Conservation (phyloP, 2,888 invertebrate genomes). For the Shargacucullia verbasci region DNA sequence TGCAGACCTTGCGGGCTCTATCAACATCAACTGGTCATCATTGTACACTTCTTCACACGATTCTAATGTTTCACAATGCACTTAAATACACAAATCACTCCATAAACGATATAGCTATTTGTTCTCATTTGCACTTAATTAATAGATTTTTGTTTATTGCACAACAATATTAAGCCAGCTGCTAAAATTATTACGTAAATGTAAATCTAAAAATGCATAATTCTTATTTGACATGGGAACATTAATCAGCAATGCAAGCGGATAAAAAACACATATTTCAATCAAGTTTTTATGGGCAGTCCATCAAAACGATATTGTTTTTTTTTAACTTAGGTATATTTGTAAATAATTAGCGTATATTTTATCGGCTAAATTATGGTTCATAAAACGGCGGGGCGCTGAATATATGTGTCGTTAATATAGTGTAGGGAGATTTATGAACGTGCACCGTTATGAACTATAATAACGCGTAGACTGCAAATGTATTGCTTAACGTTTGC, state of each 20-base stretch:
- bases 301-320: not conserved
- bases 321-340: constrained; percentile 7
- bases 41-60: constrained; percentile 52
- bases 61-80: constrained; percentile 29
- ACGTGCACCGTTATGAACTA: constrained; percentile 19
- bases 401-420: constrained; percentile 34
- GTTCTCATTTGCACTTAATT: constrained; percentile 28
- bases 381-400: constrained; percentile 33
- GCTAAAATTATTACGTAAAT: constrained; percentile 5
- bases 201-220: not conserved
- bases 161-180: constrained; percentile 4
- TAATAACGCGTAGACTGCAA: constrained; percentile 24
- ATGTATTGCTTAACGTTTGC: constrained; percentile 8
- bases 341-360: constrained; percentile 29
- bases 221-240: not conserved
- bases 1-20: constrained; percentile 58
- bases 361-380: constrained; percentile 31
- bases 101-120: constrained; percentile 24
- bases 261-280: constrained; percentile 6
- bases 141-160: constrained; percentile 6
- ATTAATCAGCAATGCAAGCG: not conserved
- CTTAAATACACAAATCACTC: constrained; percentile 31
- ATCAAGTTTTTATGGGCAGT: constrained; percentile 13
- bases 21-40: constrained; percentile 71
- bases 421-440: constrained; percentile 36